Evolutionary conservation across 35 echinoderm and acorn worm species (phyloP).

Genomic region (Stichopus chloronotus): DNA sequence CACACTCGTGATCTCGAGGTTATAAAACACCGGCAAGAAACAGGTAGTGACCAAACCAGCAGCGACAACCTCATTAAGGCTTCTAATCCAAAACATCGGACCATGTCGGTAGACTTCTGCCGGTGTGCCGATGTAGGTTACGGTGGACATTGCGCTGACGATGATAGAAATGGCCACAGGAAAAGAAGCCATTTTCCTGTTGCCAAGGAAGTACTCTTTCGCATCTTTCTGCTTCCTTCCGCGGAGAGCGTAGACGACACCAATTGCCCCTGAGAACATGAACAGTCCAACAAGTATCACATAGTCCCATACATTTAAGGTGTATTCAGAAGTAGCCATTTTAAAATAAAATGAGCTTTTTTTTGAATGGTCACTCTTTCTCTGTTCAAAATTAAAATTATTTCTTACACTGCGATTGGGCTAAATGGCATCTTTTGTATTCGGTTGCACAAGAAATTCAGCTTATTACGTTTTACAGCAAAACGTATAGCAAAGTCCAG

Average conservation of each 20-base stretch:
- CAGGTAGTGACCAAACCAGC: neutral
- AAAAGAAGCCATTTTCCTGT: conserved; percentile 8
- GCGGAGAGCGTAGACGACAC: conserved; percentile 30
- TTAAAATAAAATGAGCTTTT: neutral
- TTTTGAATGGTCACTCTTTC: no score
- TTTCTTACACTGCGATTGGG: neutral
- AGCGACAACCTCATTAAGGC: neutral
- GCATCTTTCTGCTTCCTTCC: conserved; percentile 26
- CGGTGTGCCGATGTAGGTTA: neutral
- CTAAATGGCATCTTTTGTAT: no score
- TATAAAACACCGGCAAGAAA: conserved; percentile 32
- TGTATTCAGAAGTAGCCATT: neutral
- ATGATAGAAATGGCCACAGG: conserved; percentile 17
- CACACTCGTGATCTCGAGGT: conserved; percentile 39
- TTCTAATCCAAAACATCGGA: neutral
- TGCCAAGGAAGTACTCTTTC: conserved; percentile 41
- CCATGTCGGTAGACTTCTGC: neutral
- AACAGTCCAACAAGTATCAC: conserved; percentile 33
- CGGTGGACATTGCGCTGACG: neutral
- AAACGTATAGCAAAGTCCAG: no score
- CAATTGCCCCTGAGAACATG: neutral
- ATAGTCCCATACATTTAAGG: conserved; percentile 9
- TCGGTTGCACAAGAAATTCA: no score
- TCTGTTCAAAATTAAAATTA: neutral
- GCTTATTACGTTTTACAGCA: no score